Evolutionary conservation across 2,113 vertebrate genomes (phyloP), one percentile per base, ranked within the genome.

Genomic region (Gadus macrocephalus): DNA sequence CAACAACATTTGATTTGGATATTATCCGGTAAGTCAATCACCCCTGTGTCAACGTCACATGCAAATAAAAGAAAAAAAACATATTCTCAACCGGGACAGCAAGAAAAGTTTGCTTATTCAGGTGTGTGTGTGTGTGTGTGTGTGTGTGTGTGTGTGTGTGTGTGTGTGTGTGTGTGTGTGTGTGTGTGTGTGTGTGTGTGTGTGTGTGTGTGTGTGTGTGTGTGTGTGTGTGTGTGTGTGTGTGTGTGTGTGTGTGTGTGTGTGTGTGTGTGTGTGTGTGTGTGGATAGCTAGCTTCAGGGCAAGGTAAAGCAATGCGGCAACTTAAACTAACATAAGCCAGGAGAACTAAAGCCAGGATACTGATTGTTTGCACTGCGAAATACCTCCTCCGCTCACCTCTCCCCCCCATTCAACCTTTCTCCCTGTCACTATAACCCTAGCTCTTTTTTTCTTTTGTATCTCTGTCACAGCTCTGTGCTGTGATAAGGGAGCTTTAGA

Each of bases 241-340:
- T 80, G 71, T 12, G 66, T 67, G 53, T 86, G 77, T 14, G 20
- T 64, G 69, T 70, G 76, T 35, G 67, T 53, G 66, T 71, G 75
- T 74, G 62, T 69, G 61, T 55, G 19, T 65, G 66, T 78, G 62
- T 80, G 71, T 12, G 63, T 61, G 78, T 56, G 53, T 67, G 66
- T 67, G 20, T 67, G 67, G 28, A 55, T 59, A 27, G 28, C 35
- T 64, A 78, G 82, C 77, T 20, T 31, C 79, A 58, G 82, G 83
- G 82, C 75, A 81, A 76, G 77, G 83, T 80, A 84, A 79, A 79
- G 66, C 81, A 67, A 76, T 67, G 85, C 68, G 82, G 77, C 77
- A 82, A 74, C 75, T 79, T 85, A 87, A 84, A 72, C 74, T 84
- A 86, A 85, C 77, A 81, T 81, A 78, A 85, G 81, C 78, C 65